These are phyloP conservation scores for Aplochiton taeniatus DNA, from an alignment of 2,797 vertebrate genomes.

Conservation along the genomic window DNA sequence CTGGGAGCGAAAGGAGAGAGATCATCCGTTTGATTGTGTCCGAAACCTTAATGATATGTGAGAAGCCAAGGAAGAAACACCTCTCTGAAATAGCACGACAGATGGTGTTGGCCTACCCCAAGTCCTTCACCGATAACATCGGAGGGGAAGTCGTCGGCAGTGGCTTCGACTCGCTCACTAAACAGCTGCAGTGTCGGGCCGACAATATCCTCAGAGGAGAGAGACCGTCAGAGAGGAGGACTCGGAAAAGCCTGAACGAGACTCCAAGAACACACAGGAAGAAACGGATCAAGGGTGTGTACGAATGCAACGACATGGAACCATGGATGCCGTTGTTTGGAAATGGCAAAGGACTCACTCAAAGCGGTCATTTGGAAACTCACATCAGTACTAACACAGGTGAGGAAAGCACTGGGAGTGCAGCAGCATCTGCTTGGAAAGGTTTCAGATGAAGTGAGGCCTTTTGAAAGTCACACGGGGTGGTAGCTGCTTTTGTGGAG, in stretches of 20 bases:
- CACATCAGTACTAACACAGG: too few species aligned
- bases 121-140: slow-evolving; percentile 22
- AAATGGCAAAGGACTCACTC: too few species aligned
- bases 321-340: slow-evolving; percentile 6
- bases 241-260: slow-evolving; percentile 18
- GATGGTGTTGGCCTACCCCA: slow-evolving; percentile 8
- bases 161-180: slow-evolving; percentile 29
- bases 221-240: slow-evolving; percentile 8
- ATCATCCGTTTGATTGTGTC: slow-evolving; percentile 14
- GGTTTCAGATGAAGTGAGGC: too few species aligned
- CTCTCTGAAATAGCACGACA: slow-evolving; percentile 22
- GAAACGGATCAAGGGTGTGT: neutral
- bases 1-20: slow-evolving; percentile 14
- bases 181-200: slow-evolving; percentile 31
- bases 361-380: too few species aligned
- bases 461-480: too few species aligned
- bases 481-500: too few species aligned
- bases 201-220: slow-evolving; percentile 22
- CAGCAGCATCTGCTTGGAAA: too few species aligned
- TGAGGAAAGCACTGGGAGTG: too few species aligned
- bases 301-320: slow-evolving; percentile 27
- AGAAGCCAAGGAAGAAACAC: slow-evolving; percentile 30
- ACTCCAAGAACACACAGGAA: slow-evolving; percentile 1
- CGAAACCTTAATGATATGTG: slow-evolving; percentile 31
- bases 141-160: slow-evolving; percentile 22